phyloP scores from a whole-genome alignment of 2,113 vertebrate genomes.

The Falco punctatus region DNA sequence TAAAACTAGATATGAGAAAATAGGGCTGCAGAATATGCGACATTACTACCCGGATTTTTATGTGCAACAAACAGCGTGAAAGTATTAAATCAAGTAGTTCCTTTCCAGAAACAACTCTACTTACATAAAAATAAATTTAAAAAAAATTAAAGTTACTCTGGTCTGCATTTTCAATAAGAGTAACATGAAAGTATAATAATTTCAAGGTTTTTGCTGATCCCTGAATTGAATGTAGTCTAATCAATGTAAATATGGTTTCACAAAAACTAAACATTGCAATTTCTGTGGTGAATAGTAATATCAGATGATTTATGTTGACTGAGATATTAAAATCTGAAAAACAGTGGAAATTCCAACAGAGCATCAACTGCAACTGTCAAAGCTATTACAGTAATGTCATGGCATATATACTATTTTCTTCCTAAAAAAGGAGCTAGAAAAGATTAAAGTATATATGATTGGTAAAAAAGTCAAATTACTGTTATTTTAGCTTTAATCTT shows the following conservation, averaged over 20 bases:
- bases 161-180: slow-evolving; percentile 46
- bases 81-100: slow-evolving; percentile 4
- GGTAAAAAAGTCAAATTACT: slow-evolving; percentile 39
- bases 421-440: slow-evolving; percentile 6
- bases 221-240: slow-evolving; percentile 13
- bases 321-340: slow-evolving; percentile 43
- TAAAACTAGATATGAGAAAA: slow-evolving; percentile 23
- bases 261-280: slow-evolving; percentile 30
- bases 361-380: slow-evolving; percentile 27
- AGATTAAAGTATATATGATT: slow-evolving; percentile 26
- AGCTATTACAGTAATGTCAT: slow-evolving; percentile 6
- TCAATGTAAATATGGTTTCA: slow-evolving; percentile 41
- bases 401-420: neutral
- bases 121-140: neutral
- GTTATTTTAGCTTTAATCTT: slow-evolving; percentile 10
- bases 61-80: neutral
- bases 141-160: neutral
- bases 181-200: slow-evolving; percentile 36
- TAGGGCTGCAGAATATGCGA: neutral
- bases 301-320: slow-evolving; percentile 28
- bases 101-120: slow-evolving; percentile 10
- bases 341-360: slow-evolving; percentile 30
- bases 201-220: slow-evolving; percentile 35
- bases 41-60: neutral
- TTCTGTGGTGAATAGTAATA: slow-evolving; percentile 42